Evolutionary conservation across 2,113 vertebrate genomes (phyloP), one percentile per base, ranked within the genome.

Genomic region (Menidia beryllina): DNA sequence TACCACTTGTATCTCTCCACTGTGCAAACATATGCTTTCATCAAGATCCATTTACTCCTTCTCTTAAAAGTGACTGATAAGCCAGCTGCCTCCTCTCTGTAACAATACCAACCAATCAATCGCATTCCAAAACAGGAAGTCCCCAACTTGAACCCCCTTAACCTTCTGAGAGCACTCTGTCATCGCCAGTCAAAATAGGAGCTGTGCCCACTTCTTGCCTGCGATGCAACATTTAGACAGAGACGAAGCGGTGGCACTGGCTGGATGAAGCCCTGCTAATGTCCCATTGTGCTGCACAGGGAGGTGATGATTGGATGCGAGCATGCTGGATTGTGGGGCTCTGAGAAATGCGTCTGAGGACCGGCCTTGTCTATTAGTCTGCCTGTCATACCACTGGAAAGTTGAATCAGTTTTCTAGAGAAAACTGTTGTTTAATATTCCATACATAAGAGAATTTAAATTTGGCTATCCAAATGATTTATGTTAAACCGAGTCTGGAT

Each of bases 101-200:
- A 82, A 78, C 79, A 84, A 81, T 72, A 43, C 30, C 71, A 52
- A 53, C 69, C 59, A 79, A 87, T 87, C 78, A 87, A 84, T 89
- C 67, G 59, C 45, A 20, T 59, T 53, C 43, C 75, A 60, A 84
- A 89, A 89, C 84, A 90, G 87, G 88, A 90, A 89, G 80, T 30
- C 41, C 67, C 51, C 20, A 14, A 34, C 49, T 75, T 57, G 41
- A 77, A 79, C 48, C 68, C n/a, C 41, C 38, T 13, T 27, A n/a
- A 36, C 54, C 26, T 47, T 39, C 58, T 67, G 27, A 74, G 48
- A 54, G 47, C n/a, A 3, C 59, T 68, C 83, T 70, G 72, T 88
- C 84, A 74, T 74, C 88, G n/a, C 43, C 62, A 45, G 52, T 56
- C 54, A 79, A 76, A 62, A 68, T 58, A 36, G 69, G 64, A 75